A percentile compares a stretch with the other conserved stretches of the same genome.
These are phyloP conservation scores for Pogona vitticeps DNA, from an alignment of 2,113 vertebrate genomes.

Conservation along the genomic window DNA sequence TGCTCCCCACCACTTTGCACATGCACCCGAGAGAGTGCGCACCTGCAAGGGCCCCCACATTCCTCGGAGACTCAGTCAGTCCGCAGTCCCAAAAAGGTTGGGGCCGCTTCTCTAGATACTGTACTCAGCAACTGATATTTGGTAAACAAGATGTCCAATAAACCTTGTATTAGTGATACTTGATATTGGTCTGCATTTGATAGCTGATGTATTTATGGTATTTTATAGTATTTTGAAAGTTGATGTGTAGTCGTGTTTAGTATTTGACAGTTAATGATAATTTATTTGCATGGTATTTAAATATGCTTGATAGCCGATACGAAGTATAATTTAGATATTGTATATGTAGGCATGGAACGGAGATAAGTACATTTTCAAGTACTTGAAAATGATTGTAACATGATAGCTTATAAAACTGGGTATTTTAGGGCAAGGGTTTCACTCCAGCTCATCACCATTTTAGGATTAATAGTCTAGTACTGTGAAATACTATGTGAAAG, in stretches of 20 bases:
- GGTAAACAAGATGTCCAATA: too few relatives aligned
- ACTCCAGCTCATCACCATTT: neutral
- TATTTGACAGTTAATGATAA: neutral
- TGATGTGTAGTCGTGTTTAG: neutral
- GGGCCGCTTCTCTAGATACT: too few relatives aligned
- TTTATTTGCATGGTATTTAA: neutral
- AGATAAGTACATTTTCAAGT: neutral
- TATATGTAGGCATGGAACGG: neutral
- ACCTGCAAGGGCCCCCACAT: too few relatives aligned
- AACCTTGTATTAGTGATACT: neutral
- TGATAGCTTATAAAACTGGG: neutral
- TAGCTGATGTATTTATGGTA: neutral
- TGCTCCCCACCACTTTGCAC: too few relatives aligned
- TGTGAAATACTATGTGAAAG: slow-evolving; percentile 14
- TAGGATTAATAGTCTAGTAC: slow-evolving; percentile 25
- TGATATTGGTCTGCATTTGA: neutral
- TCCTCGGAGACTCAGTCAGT: too few relatives aligned
- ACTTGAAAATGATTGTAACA: neutral
- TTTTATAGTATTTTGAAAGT: neutral
- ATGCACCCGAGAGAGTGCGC: too few relatives aligned
- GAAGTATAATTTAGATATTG: neutral
- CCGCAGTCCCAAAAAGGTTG: too few relatives aligned
- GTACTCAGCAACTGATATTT: neutral
- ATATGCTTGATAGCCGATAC: neutral
- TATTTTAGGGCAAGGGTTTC: neutral